Evolutionary conservation across 2,113 vertebrate species (phyloP).

Genomic region (Elachura formosa): DNA sequence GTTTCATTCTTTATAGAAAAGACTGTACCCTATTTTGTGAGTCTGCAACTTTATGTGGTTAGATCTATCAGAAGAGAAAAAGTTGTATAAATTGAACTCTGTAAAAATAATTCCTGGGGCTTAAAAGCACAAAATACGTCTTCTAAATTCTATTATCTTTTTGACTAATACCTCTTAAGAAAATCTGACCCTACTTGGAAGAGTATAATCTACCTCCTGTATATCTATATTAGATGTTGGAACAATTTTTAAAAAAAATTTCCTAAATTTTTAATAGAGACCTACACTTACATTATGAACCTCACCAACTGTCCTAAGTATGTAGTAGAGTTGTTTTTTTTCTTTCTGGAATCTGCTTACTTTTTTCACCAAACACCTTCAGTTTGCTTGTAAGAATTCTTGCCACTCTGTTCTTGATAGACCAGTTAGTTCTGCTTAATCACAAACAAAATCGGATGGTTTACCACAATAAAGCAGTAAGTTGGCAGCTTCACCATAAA

Average conservation of each 20-base stretch:
- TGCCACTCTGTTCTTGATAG: slow-evolving; percentile 13
- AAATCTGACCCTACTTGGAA: background rate
- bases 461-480: slow-evolving; percentile 51
- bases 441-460: slow-evolving; percentile 58
- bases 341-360: background rate
- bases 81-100: background rate
- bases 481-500: slow-evolving; percentile 74
- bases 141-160: background rate
- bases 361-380: background rate
- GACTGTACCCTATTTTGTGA: background rate
- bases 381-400: background rate
- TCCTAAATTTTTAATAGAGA: background rate
- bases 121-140: background rate
- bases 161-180: background rate
- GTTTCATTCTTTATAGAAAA: background rate
- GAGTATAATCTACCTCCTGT: background rate
- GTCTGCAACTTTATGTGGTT: background rate
- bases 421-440: slow-evolving; percentile 53
- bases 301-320: background rate
- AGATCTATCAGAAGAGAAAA: background rate
- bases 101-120: background rate
- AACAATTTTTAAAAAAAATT: background rate
- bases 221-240: background rate
- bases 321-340: background rate
- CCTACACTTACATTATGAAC: background rate